These are phyloP conservation scores for Helleia helle DNA, from an alignment of 2,888 invertebrate species.

Conservation along the genomic window DNA sequence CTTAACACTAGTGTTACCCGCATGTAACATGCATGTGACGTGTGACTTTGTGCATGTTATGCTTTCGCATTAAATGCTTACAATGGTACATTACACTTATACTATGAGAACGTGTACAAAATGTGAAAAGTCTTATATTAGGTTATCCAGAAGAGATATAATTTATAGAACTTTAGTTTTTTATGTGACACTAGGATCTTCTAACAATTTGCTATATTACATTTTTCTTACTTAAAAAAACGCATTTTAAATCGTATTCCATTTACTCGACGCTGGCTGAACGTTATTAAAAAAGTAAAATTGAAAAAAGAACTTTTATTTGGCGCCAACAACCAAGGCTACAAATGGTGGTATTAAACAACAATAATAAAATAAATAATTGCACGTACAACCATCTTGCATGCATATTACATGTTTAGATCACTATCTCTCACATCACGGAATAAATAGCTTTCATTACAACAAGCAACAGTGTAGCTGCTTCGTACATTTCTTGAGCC, in stretches of 20 bases:
- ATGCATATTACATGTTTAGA: neutral
- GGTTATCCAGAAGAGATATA: neutral
- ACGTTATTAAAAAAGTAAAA: neutral
- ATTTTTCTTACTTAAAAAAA: too few relatives aligned
- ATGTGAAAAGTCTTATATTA: neutral
- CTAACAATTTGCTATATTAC: too few relatives aligned
- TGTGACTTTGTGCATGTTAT: slow-evolving; percentile 10
- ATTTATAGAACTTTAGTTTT: too few relatives aligned
- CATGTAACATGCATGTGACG: slow-evolving; percentile 12
- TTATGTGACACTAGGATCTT: too few relatives aligned
- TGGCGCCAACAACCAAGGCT: too few relatives aligned
- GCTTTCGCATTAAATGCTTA: neutral
- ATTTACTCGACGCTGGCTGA: neutral
- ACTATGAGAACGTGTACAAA: slow-evolving; percentile 3
- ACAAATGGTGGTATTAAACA: too few relatives aligned
- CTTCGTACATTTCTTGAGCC: too few relatives aligned
- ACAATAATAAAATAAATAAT: too few relatives aligned
- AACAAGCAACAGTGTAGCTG: neutral
- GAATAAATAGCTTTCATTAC: neutral
- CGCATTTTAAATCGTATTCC: neutral
- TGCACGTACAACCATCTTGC: too few relatives aligned
- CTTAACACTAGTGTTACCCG: slow-evolving; percentile 14
- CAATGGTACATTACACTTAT: neutral
- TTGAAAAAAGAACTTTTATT: neutral
- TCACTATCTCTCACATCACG: neutral